phyloP scores from a whole-genome alignment of 2,113 vertebrate species.

The Passerina amoena region DNA sequence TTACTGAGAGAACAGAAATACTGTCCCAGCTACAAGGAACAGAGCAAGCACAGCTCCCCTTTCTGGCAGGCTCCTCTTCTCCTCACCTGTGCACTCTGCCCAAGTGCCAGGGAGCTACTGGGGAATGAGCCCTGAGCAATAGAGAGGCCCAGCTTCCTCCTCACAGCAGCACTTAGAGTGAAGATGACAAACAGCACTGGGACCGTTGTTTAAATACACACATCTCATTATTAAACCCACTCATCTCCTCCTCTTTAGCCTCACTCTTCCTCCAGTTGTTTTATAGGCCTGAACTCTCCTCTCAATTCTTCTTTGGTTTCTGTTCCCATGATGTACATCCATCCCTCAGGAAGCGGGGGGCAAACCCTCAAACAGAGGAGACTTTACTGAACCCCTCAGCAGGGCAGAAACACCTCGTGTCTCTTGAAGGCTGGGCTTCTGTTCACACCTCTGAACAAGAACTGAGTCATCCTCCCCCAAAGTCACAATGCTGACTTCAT shows the following conservation, averaged over 20 bases:
- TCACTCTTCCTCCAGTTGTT: not conserved
- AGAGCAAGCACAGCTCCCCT: not conserved
- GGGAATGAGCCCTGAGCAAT: accelerated
- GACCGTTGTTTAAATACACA: not conserved
- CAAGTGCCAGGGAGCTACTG: not conserved
- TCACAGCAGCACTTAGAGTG: not conserved
- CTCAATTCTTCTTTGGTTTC: not conserved
- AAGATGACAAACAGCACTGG: not conserved
- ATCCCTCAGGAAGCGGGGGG: not conserved
- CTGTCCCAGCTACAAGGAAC: not conserved
- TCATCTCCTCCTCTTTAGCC: not conserved
- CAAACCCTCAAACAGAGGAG: not conserved
- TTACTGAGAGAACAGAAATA: not conserved
- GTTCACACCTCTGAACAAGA: not conserved
- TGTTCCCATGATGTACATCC: not conserved
- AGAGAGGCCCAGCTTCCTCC: not conserved
- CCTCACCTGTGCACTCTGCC: not conserved
- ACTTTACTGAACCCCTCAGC: not conserved
- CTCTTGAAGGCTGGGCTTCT: not conserved
- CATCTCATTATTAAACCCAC: not conserved
- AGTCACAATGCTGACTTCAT: not conserved
- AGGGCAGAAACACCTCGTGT: not conserved
- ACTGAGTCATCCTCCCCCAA: not conserved
- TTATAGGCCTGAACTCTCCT: not conserved
- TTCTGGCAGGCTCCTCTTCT: not conserved